Evolutionary conservation across 2,888 invertebrate genomes (phyloP), one percentile per base, ranked within the genome.

Genomic region (Agrochola macilenta): DNA sequence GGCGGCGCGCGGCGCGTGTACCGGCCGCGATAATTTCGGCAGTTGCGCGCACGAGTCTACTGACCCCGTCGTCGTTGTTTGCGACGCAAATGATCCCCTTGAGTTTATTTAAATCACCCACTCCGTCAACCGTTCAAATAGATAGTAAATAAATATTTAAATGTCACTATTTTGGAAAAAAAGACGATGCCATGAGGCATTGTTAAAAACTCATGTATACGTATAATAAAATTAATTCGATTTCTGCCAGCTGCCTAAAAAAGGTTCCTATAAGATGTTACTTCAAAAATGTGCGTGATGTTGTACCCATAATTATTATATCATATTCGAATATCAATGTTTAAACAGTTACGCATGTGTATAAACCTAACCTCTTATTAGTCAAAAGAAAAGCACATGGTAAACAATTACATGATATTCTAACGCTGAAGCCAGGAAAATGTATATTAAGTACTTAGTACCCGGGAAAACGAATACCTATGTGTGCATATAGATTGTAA

Each of bases 41-140:
- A 92, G 93, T 94, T 93, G 93, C 92, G 93, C 92, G 93, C 89
- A 88, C 85, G 94, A 95, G 96, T 95, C 92, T 96, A 96, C 95
- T 96, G 96, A 96, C 96, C 96, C 96, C 96, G 93, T 90, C 88
- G 81, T 86, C 90, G 94, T 91, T 94, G 95, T 95, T 95, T 94
- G 94, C 95, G 95, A 95, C 95, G 94, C 95, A 93, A 95, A 95
- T 95, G 92, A 95, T 95, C 95, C 94, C 94, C 96, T 96, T 95
- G 95, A 95, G 95, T 96, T 95, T 96, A 96, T 96, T 96, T 94
- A 96, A 96, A 95, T 95, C 92, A 89, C 87, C 89, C 87, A 92
- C 91, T 91, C 90, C 81, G 88, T 87, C 90, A 91, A 91, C 89
- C 88, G 90, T 88, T 89, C 83, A 86, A 87, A 87, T 86, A 86